These are phyloP conservation scores for Monomorium pharaonis DNA, from an alignment of 1,140 invertebrate species.

Conservation along the genomic window DNA sequence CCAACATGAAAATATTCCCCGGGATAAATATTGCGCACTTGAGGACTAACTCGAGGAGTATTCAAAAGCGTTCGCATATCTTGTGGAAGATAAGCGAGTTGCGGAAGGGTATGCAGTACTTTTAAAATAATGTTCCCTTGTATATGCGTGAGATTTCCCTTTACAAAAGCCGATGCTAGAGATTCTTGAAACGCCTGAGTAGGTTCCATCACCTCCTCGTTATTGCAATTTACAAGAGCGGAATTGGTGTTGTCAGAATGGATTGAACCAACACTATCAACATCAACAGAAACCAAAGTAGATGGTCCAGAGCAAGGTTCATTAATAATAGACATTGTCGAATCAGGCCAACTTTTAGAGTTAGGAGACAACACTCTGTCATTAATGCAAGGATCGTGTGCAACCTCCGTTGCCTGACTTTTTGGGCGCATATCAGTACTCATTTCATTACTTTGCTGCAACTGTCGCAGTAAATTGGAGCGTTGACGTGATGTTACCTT, in stretches of 20 bases:
- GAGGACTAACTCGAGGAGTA: background rate
- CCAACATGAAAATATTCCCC: background rate
- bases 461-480: too few species aligned
- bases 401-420: too few species aligned
- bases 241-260: background rate
- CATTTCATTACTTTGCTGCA: too few species aligned
- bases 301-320: too few species aligned
- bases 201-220: background rate
- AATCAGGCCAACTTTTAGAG: too few species aligned
- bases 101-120: background rate
- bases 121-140: background rate
- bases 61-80: background rate
- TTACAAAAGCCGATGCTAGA: background rate
- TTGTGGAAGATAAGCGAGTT: background rate
- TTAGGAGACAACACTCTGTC: too few species aligned
- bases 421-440: too few species aligned
- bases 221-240: background rate
- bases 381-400: too few species aligned
- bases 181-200: background rate
- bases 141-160: background rate
- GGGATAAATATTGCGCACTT: background rate
- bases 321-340: too few species aligned
- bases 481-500: too few species aligned
- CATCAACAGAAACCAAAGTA: background rate
- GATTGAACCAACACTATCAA: background rate